phyloP scores from a whole-genome alignment of 2,888 invertebrate species.

The Venusia cambrica region DNA sequence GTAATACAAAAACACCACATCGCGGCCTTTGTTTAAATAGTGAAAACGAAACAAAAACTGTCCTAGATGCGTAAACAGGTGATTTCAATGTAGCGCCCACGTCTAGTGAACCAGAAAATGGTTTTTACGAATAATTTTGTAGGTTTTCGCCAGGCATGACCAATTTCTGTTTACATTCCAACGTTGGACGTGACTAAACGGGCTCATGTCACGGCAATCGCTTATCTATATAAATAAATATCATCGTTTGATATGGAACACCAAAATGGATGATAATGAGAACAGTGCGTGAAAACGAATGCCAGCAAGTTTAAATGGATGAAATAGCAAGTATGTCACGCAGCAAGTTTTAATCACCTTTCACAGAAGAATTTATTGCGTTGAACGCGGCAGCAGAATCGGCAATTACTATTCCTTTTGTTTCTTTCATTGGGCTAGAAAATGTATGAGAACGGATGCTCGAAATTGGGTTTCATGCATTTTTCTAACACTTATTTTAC shows the following conservation, averaged over 20 bases:
- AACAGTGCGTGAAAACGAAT: constrained; percentile 37
- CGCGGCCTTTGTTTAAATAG: constrained; percentile 56
- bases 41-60: constrained; percentile 64
- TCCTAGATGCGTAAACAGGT: constrained; percentile 63
- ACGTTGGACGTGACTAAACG: constrained; percentile 5
- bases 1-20: constrained; percentile 38
- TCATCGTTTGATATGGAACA: no score
- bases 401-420: constrained; percentile 49
- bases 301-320: constrained; percentile 17
- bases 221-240: no score
- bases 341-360: constrained; percentile 20
- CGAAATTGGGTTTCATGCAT: constrained; percentile 41
- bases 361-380: constrained; percentile 25
- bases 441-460: constrained; percentile 47
- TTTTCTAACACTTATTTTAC: no score
- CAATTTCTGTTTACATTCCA: constrained; percentile 22
- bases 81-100: constrained; percentile 44
- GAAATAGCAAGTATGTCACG: constrained; percentile 20
- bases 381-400: constrained; percentile 33
- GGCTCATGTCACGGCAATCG: background rate
- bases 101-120: constrained; percentile 49
- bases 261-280: constrained; percentile 33
- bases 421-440: constrained; percentile 45
- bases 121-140: constrained; percentile 45
- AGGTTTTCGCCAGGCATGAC: constrained; percentile 25